phyloP scores from a whole-genome alignment of 2,797 vertebrate genomes.

The Eidolon dupreanum region DNA sequence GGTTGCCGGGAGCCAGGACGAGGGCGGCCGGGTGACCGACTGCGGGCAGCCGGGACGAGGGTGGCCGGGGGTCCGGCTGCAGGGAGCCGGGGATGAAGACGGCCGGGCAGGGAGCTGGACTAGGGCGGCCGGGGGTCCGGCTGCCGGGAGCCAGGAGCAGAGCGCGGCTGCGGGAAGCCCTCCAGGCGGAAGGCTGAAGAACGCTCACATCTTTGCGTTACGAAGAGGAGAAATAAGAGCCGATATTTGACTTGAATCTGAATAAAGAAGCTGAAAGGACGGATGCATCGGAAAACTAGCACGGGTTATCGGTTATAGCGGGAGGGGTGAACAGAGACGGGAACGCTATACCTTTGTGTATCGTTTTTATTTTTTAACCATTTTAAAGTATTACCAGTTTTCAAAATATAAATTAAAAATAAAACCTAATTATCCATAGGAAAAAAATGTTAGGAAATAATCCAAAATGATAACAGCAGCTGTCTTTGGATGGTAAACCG shows the following conservation, averaged over 20 bases:
- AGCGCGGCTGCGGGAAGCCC: not conserved
- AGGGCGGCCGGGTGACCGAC: no score
- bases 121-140: not conserved
- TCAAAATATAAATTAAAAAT: not conserved
- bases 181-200: rapidly evolving
- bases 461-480: not conserved
- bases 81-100: not conserved
- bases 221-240: not conserved
- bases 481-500: not conserved
- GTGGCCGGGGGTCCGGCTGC: no score
- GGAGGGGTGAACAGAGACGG: no score
- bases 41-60: no score
- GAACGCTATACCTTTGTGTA: not conserved
- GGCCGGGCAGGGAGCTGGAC: no score
- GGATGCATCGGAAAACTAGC: not conserved
- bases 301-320: not conserved
- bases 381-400: not conserved
- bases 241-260: not conserved
- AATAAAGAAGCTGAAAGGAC: not conserved
- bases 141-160: not conserved
- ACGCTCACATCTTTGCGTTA: not conserved
- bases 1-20: no score
- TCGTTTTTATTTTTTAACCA: not conserved
- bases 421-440: not conserved
- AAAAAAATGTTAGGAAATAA: not conserved